Evolutionary conservation across 2,113 vertebrate genomes (phyloP).

Genomic region (Globicephala melas): DNA sequence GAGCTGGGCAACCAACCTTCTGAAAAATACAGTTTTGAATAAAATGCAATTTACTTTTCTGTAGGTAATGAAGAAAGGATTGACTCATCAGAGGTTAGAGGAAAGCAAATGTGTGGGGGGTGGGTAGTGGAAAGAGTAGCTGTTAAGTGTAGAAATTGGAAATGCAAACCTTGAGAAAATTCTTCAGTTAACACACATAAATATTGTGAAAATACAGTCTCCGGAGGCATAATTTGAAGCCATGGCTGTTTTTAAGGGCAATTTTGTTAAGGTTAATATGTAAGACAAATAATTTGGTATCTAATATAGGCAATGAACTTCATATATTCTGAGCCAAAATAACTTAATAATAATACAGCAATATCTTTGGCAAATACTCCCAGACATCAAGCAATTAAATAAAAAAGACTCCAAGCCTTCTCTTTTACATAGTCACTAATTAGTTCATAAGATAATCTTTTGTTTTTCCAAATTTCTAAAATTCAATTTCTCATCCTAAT

Average conservation of each 20-base stretch:
- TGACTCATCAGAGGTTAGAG: neutral
- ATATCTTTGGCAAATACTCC: conserved; percentile 34
- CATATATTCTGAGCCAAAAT: neutral
- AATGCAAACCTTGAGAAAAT: neutral
- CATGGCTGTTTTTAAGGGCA: neutral
- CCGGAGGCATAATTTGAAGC: neutral
- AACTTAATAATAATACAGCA: conserved; percentile 9
- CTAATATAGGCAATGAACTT: conserved; percentile 6
- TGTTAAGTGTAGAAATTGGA: neutral
- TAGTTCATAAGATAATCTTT: conserved; percentile 48
- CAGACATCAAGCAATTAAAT: conserved; percentile 58
- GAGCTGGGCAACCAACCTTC: neutral
- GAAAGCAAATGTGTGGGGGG: neutral
- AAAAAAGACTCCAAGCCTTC: conserved; percentile 57
- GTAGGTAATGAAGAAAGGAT: neutral
- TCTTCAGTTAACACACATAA: neutral
- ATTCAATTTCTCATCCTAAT: conserved; percentile 61
- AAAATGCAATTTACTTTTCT: conserved; percentile 1
- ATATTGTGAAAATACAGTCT: neutral
- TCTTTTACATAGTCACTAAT: conserved; percentile 54
- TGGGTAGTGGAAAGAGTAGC: neutral
- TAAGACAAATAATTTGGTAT: conserved; percentile 27
- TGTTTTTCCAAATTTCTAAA: conserved; percentile 49
- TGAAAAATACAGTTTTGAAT: conserved; percentile 1
- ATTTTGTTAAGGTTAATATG: neutral